phyloP scores from a whole-genome alignment of 2,113 vertebrate species.

The Sapayoa aenigma region DNA sequence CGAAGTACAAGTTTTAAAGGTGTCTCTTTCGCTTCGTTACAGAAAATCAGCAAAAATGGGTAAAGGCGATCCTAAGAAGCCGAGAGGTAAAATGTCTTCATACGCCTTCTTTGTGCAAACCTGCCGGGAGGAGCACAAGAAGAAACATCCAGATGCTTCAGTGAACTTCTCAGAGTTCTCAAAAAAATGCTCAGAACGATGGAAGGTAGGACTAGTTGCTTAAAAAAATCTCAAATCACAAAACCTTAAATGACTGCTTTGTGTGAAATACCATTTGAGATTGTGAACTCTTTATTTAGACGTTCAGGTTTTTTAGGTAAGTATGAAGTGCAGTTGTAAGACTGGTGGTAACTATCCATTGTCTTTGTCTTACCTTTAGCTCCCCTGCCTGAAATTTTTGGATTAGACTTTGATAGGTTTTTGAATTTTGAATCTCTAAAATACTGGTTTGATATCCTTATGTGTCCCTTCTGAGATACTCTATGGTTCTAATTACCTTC shows the following conservation, averaged over 20 bases:
- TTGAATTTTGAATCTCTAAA: not conserved
- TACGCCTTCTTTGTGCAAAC: conserved; percentile 98
- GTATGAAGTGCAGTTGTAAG: not conserved
- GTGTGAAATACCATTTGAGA: accelerated
- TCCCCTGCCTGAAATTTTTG: not conserved
- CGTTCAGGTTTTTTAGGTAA: not conserved
- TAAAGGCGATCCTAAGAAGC: conserved; percentile 92
- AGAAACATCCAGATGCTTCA: conserved; percentile 91
- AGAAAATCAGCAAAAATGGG: conserved; percentile 85
- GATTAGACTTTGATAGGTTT: not conserved
- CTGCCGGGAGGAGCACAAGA: conserved; percentile 95
- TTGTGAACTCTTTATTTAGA: not conserved
- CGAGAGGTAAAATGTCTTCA: conserved; percentile 95
- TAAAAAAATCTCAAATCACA: accelerated
- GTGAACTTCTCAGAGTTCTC: conserved; percentile 96
- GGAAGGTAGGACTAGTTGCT: conserved; percentile 81
- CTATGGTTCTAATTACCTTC: conserved; percentile 10
- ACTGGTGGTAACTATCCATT: not conserved
- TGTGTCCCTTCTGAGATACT: not conserved
- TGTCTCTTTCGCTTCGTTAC: not conserved
- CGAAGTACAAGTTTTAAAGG: not conserved
- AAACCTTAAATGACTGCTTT: not conserved
- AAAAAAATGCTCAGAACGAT: conserved; percentile 94
- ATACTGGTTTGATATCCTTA: not conserved
- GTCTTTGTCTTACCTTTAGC: not conserved